Percentiles rank a stretch among this genome's conserved stretches.
phyloP scores from a whole-genome alignment of 2,888 invertebrate genomes.

The Ochropacha duplaris region DNA sequence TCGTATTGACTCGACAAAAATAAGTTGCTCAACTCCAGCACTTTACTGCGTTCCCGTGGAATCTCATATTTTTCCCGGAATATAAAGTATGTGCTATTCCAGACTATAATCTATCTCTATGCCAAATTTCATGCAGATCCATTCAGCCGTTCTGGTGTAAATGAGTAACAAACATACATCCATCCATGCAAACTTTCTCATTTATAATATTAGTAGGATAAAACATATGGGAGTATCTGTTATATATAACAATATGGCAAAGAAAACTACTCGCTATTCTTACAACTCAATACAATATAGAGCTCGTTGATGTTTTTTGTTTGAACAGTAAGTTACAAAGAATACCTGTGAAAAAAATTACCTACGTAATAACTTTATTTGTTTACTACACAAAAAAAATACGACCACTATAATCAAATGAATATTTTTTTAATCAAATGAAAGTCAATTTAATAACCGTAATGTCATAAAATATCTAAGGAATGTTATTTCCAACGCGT shows the following conservation, averaged over 20 bases:
- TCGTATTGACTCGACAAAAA: conserved; percentile 29
- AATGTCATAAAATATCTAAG: not conserved
- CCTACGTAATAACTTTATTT: not conserved
- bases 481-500: not conserved
- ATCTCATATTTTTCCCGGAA: too few species aligned
- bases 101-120: too few species aligned
- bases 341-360: not conserved
- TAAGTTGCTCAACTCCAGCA: conserved; percentile 26
- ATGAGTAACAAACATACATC: too few species aligned
- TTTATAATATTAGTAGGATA: too few species aligned
- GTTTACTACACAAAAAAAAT: not conserved
- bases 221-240: too few species aligned
- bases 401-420: not conserved
- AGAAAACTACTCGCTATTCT: too few species aligned
- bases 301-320: not conserved
- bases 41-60: too few species aligned
- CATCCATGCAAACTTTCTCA: too few species aligned
- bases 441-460: not conserved
- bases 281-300: not conserved
- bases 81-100: too few species aligned
- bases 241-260: too few species aligned
- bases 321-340: not conserved
- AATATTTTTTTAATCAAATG: not conserved
- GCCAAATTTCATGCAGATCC: too few species aligned
- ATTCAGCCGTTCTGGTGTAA: too few species aligned